Conservation (phyloP, 2,888 invertebrate genomes). For the Noctuana brunneofusca region DNA sequence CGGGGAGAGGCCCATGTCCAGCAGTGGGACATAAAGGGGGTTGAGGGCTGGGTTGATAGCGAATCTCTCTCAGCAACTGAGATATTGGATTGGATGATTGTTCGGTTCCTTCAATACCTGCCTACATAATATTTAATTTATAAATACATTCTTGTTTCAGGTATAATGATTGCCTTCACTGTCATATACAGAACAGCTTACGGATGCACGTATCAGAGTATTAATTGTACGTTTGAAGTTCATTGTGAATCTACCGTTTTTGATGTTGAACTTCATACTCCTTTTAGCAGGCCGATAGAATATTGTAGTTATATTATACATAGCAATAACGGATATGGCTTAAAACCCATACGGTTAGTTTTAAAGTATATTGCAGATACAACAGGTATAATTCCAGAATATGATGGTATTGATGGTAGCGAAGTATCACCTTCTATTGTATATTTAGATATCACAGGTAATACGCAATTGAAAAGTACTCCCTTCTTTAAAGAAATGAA, state of each 20-base stretch:
- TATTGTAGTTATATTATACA: neutral
- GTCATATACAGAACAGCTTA: neutral
- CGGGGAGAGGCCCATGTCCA: too few relatives aligned
- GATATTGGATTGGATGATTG: too few relatives aligned
- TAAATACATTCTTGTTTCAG: neutral
- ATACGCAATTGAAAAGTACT: conserved; percentile 41
- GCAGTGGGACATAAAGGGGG: too few relatives aligned
- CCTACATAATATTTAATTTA: too few relatives aligned
- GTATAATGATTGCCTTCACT: neutral
- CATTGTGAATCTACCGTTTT: neutral
- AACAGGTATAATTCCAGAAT: neutral
- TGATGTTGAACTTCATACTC: neutral
- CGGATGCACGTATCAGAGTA: neutral
- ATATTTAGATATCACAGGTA: conserved; percentile 50
- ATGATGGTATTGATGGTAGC: neutral
- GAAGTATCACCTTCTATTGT: neutral
- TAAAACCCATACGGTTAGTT: neutral
- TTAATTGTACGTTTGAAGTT: neutral
- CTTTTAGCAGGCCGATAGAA: neutral
- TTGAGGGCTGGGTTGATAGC: too few relatives aligned
- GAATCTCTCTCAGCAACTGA: too few relatives aligned
- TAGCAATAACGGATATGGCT: neutral
- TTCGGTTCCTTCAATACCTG: too few relatives aligned
- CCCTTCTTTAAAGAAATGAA: conserved; percentile 48
- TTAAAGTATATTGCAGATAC: neutral